Conservation (phyloP, 2,888 invertebrate genomes). For the Drosophila infuscata region DNA sequence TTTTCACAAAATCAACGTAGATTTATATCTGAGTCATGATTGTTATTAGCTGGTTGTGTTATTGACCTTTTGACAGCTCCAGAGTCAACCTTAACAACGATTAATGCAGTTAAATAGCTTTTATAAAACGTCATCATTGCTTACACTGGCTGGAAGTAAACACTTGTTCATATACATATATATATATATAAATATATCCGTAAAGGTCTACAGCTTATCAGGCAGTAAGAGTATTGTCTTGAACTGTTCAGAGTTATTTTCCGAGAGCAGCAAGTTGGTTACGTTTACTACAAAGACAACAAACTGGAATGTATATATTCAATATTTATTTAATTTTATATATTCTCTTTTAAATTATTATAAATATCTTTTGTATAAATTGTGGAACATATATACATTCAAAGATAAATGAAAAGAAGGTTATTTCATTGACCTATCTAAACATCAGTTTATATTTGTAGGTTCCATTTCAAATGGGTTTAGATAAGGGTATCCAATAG, state of each 20-base stretch:
- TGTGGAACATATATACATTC: not conserved
- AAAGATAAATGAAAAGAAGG: no score
- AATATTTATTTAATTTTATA: not conserved
- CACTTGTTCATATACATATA: slow-evolving; percentile 20
- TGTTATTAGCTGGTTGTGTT: slow-evolving; percentile 32
- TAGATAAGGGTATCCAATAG: slow-evolving; percentile 11
- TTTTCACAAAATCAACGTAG: slow-evolving; percentile 27
- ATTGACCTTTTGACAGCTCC: slow-evolving; percentile 42
- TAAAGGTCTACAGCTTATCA: slow-evolving; percentile 12
- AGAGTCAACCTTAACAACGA: slow-evolving; percentile 21
- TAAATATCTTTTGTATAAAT: not conserved
- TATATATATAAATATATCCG: slow-evolving; percentile 22
- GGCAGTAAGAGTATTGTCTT: slow-evolving; percentile 5
- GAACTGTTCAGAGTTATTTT: not conserved
- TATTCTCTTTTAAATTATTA: not conserved
- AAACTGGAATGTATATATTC: not conserved
- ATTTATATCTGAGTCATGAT: slow-evolving; percentile 24
- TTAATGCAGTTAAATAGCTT: slow-evolving; percentile 34
- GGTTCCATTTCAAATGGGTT: not conserved
- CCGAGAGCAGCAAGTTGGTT: not conserved
- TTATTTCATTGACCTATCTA: not conserved
- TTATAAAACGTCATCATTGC: slow-evolving; percentile 53
- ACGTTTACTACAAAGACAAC: not conserved
- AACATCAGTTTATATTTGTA: not conserved
- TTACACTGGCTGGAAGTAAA: slow-evolving; percentile 38